Evolutionary conservation across 2,113 vertebrate genomes (phyloP).

Genomic region (Oryzias woworae): DNA sequence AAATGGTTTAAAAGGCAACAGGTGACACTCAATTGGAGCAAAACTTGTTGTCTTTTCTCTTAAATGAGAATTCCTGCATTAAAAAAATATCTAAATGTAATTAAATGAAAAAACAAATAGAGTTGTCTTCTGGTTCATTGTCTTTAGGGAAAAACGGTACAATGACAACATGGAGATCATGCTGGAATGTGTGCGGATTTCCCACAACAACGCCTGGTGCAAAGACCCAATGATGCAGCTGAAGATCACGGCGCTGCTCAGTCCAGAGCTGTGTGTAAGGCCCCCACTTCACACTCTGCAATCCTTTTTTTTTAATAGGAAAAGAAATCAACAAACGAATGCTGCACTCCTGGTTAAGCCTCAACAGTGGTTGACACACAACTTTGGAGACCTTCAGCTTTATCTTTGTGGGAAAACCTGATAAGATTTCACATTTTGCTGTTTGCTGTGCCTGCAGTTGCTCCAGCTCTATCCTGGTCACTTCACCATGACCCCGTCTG

Average conservation of each 20-base stretch:
- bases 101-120: not conserved
- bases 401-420: constrained; percentile 17
- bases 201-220: constrained; percentile 72
- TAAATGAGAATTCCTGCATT: too few relatives aligned
- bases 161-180: constrained; percentile 79
- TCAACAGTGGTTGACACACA: not conserved
- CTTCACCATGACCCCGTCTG: not conserved
- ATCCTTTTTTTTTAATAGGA: not conserved
- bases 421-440: constrained; percentile 33
- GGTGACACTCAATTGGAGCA: too few relatives aligned
- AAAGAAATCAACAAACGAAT: not conserved
- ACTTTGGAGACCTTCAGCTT: not conserved
- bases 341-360: not conserved
- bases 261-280: constrained; percentile 85
- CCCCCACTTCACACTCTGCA: not conserved
- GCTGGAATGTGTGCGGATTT: constrained; percentile 85
- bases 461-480: not conserved
- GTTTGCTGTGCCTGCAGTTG: constrained; percentile 11
- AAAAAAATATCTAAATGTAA: too few relatives aligned
- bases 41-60: too few relatives aligned
- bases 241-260: constrained; percentile 86
- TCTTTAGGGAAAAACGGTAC: constrained; percentile 77
- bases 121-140: not conserved
- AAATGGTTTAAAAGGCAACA: too few relatives aligned
- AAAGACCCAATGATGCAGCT: constrained; percentile 88